These are phyloP conservation scores for Actinia tenebrosa DNA, from an alignment of 64 coral and sea anemone genomes.

Conservation along the genomic window DNA sequence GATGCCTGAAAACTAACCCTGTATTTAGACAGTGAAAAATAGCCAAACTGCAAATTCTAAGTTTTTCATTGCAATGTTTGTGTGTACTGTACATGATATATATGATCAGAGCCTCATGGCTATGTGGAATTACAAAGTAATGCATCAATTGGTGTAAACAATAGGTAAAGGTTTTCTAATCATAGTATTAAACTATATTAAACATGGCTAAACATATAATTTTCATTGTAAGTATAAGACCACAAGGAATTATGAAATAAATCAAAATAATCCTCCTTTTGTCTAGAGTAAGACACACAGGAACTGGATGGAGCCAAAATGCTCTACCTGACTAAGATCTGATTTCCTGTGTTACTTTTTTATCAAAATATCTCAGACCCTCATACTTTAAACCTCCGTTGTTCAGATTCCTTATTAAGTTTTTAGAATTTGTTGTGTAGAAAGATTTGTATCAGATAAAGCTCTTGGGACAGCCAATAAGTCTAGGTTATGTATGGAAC, in stretches of 20 bases:
- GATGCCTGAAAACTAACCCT: too few species aligned
- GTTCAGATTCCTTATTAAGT: neutral
- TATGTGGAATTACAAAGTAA: too few species aligned
- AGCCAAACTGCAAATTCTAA: too few species aligned
- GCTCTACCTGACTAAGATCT: slow-evolving; percentile 4
- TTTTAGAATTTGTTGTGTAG: neutral
- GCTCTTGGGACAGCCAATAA: neutral
- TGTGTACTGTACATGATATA: too few species aligned
- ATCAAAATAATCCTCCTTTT: neutral
- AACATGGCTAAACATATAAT: neutral
- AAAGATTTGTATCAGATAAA: neutral
- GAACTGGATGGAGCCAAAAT: slow-evolving; percentile 7
- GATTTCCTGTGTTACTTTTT: neutral
- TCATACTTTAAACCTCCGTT: neutral
- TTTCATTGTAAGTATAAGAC: neutral
- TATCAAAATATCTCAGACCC: neutral
- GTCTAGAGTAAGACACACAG: neutral
- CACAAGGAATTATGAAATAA: neutral
- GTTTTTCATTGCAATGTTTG: too few species aligned
- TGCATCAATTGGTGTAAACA: too few species aligned
- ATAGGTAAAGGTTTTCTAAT: neutral
- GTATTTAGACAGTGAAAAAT: neutral
- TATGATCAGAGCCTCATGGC: too few species aligned
- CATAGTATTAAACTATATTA: neutral
- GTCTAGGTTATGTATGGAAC: neutral